These are phyloP conservation scores for Sisyra nigra DNA, from an alignment of 2,888 invertebrate species.

Conservation along the genomic window DNA sequence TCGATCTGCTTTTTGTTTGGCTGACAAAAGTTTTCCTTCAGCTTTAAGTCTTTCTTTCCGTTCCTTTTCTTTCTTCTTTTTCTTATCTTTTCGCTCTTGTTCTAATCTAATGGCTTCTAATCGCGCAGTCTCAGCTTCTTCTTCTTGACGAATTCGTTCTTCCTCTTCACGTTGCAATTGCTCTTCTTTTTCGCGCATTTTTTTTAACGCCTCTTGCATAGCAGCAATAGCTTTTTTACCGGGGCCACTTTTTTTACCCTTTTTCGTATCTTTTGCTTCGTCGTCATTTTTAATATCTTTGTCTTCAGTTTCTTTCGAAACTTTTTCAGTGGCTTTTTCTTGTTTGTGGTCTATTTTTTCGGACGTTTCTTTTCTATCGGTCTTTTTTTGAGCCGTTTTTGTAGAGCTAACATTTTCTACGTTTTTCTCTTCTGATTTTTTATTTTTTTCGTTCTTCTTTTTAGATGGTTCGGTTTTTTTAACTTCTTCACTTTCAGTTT, in stretches of 20 bases:
- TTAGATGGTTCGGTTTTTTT: conserved; percentile 16
- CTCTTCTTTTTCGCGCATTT: conserved; percentile 81
- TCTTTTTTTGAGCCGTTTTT: conserved; percentile 76
- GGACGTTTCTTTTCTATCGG: conserved; percentile 71
- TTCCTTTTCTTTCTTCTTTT: conserved; percentile 85
- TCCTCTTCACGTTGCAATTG: conserved; percentile 56
- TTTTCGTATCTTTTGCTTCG: conserved; percentile 29
- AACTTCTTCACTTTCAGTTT: conserved; percentile 24
- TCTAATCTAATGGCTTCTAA: conserved; percentile 64
- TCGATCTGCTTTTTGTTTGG: conserved; percentile 84
- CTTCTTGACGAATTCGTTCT: conserved; percentile 56
- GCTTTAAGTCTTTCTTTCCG: conserved; percentile 83
- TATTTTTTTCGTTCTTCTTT: conserved; percentile 15
- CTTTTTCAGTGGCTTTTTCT: conserved; percentile 14
- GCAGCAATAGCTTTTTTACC: conserved; percentile 76
- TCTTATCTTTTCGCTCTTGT: conserved; percentile 73
- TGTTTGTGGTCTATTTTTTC: conserved; percentile 36
- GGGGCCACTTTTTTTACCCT: conserved; percentile 41
- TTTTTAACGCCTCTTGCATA: conserved; percentile 83
- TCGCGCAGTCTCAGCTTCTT: conserved; percentile 55
- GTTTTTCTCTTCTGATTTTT: conserved; percentile 25
- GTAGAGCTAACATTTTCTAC: conserved; percentile 39
- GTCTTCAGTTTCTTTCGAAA: conserved; percentile 14
- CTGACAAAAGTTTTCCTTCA: conserved; percentile 88
- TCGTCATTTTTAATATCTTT: conserved; percentile 22